phyloP scores from a whole-genome alignment of 2,888 invertebrate genomes.

The Eretmocerus hayati region DNA sequence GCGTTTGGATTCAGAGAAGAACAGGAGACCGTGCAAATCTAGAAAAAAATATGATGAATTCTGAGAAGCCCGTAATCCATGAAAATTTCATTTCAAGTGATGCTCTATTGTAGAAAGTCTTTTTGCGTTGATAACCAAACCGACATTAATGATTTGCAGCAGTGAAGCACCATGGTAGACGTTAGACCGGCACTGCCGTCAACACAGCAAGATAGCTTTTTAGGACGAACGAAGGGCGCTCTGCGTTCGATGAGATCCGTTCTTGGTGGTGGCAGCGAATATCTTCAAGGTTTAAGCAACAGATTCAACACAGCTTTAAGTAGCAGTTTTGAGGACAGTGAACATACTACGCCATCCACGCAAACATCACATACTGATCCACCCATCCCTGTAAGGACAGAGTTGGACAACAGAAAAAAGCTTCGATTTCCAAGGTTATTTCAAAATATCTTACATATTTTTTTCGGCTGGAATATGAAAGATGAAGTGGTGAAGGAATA shows the following conservation, averaged over 20 bases:
- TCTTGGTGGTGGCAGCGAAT: conserved; percentile 43
- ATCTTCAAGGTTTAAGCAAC: conserved; percentile 42
- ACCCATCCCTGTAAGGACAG: neutral
- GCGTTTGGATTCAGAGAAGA: too few species aligned
- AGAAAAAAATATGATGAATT: too few species aligned
- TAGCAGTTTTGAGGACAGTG: conserved; percentile 43
- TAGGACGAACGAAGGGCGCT: conserved; percentile 43
- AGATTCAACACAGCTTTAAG: conserved; percentile 42
- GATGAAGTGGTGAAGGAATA: too few species aligned
- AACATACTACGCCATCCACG: conserved; percentile 32
- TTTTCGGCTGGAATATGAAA: too few species aligned
- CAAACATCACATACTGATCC: conserved; percentile 24
- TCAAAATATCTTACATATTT: too few species aligned
- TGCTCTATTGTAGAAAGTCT: too few species aligned
- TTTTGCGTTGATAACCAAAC: too few species aligned
- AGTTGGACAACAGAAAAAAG: conserved; percentile 7
- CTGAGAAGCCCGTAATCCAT: too few species aligned
- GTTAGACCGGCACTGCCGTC: conserved; percentile 34
- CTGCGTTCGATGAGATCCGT: conserved; percentile 42
- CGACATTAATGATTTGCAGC: too few species aligned
- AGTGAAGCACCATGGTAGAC: conserved; percentile 35
- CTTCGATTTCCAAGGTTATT: conserved; percentile 18
- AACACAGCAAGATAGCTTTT: conserved; percentile 25
- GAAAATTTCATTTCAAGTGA: too few species aligned
- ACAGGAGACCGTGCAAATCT: too few species aligned